phyloP scores from a whole-genome alignment of 2,113 vertebrate species.

The Rana temporaria region DNA sequence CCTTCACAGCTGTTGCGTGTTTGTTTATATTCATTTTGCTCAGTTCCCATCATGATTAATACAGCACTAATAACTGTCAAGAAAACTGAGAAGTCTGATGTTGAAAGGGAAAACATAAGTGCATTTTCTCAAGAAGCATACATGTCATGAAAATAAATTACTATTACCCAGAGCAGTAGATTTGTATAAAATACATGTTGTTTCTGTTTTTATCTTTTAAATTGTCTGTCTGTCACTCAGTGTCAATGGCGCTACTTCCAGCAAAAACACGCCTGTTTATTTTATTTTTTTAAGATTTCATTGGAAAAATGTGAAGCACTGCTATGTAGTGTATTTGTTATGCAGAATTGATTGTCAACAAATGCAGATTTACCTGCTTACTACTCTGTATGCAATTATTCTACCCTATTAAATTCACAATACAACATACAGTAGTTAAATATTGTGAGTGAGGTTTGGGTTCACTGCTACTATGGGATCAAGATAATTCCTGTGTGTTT shows the following conservation, averaged over 20 bases:
- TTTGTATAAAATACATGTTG: constrained; percentile 13
- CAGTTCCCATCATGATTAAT: neutral
- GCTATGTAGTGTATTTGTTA: too few relatives aligned
- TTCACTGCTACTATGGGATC: too few relatives aligned
- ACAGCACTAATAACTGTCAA: neutral
- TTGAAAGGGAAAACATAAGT: constrained; percentile 4
- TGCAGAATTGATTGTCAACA: too few relatives aligned
- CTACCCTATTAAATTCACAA: too few relatives aligned
- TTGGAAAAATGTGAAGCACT: too few relatives aligned
- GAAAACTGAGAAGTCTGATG: neutral
- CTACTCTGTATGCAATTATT: too few relatives aligned
- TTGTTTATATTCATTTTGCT: constrained; percentile 3
- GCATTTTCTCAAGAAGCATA: constrained; percentile 1
- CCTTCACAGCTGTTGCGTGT: neutral
- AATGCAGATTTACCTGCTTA: too few relatives aligned
- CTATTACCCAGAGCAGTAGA: neutral
- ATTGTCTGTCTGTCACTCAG: neutral
- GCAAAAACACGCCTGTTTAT: neutral
- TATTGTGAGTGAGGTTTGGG: too few relatives aligned
- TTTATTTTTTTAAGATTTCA: too few relatives aligned
- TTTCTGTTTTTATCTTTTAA: neutral
- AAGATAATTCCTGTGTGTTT: too few relatives aligned
- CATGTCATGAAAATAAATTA: constrained; percentile 4
- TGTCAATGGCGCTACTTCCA: neutral
- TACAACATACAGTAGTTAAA: too few relatives aligned